Conservation (phyloP, 2,113 vertebrate genomes). For the Centropristis striata region DNA sequence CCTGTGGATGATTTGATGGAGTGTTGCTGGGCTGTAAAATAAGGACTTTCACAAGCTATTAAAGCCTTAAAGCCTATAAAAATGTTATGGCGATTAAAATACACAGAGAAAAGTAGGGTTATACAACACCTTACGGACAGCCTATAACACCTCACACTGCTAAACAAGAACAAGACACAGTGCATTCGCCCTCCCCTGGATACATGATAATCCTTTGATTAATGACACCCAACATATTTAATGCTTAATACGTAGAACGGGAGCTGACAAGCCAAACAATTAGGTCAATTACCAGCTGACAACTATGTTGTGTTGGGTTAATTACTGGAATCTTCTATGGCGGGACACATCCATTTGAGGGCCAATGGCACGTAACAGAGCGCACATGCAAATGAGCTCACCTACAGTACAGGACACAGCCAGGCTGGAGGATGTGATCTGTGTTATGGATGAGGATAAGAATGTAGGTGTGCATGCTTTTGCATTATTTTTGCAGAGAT, state of each 20-base stretch:
- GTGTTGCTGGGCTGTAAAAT: conserved; percentile 68
- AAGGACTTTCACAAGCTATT: conserved; percentile 70
- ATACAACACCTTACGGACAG: conserved; percentile 53
- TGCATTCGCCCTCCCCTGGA: conserved; percentile 39
- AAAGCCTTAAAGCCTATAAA: conserved; percentile 66
- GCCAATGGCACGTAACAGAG: conserved; percentile 76
- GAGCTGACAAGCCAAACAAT: conserved; percentile 83
- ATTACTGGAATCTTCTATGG: conserved; percentile 72
- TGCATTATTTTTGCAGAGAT: conserved; percentile 10
- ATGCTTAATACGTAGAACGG: conserved; percentile 73
- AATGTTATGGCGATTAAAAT: conserved; percentile 58
- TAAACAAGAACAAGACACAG: conserved; percentile 64
- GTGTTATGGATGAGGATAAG: conserved; percentile 29
- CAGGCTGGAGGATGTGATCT: conserved; percentile 27
- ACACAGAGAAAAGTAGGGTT: conserved; percentile 25
- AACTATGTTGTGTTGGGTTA: conserved; percentile 80
- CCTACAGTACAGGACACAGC: conserved; percentile 48
- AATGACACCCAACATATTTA: conserved; percentile 77
- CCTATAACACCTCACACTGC: conserved; percentile 40
- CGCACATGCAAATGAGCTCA: conserved; percentile 78
- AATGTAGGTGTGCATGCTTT: conserved; percentile 1
- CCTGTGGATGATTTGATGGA: conserved; percentile 62
- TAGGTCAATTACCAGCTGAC: conserved; percentile 82
- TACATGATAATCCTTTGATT: conserved; percentile 77
- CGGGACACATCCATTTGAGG: conserved; percentile 67